Percentiles rank a stretch among this genome's conserved stretches.
phyloP scores from a whole-genome alignment of 2,797 vertebrate genomes.

The Danio tinwini region DNA sequence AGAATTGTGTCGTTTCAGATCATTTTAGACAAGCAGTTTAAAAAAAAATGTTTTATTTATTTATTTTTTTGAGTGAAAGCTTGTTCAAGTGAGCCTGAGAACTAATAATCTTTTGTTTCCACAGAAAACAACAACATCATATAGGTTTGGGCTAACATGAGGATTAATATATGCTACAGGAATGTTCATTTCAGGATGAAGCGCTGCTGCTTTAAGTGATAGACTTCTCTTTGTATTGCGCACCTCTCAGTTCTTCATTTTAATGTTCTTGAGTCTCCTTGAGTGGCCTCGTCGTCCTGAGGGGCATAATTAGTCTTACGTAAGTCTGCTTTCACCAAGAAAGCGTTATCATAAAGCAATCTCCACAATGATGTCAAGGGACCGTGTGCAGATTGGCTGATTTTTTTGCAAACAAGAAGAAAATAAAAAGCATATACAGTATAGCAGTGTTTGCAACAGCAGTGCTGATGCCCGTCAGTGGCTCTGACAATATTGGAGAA shows the following conservation, averaged over 20 bases:
- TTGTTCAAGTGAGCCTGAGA: too few relatives aligned
- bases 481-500: slow-evolving; percentile 21
- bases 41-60: too few relatives aligned
- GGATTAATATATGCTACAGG: not conserved
- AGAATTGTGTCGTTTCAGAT: too few relatives aligned
- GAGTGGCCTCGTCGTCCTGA: slow-evolving; percentile 3
- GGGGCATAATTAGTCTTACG: slow-evolving; percentile 25
- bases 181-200: not conserved
- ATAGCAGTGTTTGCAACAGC: slow-evolving; percentile 25
- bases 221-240: not conserved
- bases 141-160: not conserved
- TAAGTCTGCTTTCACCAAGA: not conserved
- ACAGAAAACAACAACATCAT: not conserved
- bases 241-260: slow-evolving; percentile 1
- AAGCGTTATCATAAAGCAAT: slow-evolving; percentile 7
- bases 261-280: slow-evolving; percentile 17
- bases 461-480: slow-evolving; percentile 22
- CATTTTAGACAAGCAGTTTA: too few relatives aligned
- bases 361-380: slow-evolving; percentile 16
- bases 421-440: slow-evolving; percentile 21
- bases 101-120: not conserved
- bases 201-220: not conserved
- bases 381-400: not conserved
- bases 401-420: slow-evolving; percentile 29
- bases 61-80: not conserved